These are phyloP conservation scores for Sigmodon hispidus DNA, from an alignment of 2,113 vertebrate genomes.

Conservation along the genomic window DNA sequence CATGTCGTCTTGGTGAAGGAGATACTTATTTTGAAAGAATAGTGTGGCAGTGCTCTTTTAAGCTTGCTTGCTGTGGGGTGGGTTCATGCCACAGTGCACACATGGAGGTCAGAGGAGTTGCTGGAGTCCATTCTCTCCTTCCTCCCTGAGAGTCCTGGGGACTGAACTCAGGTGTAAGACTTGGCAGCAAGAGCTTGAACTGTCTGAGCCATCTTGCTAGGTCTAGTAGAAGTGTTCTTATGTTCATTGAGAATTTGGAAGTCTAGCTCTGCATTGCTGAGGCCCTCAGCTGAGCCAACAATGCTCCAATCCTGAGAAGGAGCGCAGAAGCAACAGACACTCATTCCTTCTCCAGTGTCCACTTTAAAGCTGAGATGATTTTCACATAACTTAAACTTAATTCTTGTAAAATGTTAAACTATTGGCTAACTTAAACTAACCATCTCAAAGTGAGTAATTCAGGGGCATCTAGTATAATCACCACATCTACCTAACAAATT, in stretches of 20 bases:
- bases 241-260: neutral
- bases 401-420: neutral
- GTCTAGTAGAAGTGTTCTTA: neutral
- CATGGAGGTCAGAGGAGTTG: neutral
- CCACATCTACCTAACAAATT: neutral
- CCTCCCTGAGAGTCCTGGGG: neutral
- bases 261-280: neutral
- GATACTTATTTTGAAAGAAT: neutral
- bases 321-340: neutral
- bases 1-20: neutral
- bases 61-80: neutral
- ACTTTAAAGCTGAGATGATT: neutral
- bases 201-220: neutral
- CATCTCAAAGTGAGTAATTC: neutral
- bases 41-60: neutral
- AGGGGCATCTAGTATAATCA: neutral
- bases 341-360: neutral
- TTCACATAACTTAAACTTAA: neutral
- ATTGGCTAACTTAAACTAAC: neutral
- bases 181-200: neutral
- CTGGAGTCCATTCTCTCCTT: neutral
- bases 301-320: neutral
- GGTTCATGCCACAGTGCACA: neutral
- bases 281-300: neutral
- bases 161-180: neutral